Evolutionary conservation across 2,888 invertebrate species (phyloP).

Genomic region (Andrena bicolor): DNA sequence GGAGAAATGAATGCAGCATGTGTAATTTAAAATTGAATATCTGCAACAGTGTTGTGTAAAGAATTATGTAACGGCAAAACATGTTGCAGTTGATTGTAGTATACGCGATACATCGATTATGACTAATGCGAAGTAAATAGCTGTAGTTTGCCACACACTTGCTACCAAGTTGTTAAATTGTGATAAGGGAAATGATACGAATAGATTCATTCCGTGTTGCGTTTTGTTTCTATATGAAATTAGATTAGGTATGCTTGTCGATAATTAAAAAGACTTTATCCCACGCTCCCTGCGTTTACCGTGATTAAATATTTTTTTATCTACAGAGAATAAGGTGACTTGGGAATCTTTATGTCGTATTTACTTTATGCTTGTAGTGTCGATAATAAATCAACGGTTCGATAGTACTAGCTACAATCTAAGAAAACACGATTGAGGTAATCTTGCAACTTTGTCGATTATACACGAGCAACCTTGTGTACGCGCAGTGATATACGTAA

Average conservation of each 20-base stretch:
- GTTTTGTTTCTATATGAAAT: not conserved
- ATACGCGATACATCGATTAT: not conserved
- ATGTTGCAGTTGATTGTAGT: not conserved
- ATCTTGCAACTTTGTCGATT: slow-evolving; percentile 13
- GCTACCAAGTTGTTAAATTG: not conserved
- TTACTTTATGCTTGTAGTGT: slow-evolving; percentile 8
- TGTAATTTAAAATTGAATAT: not conserved
- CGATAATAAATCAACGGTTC: slow-evolving; percentile 22
- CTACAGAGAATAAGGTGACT: slow-evolving; percentile 17
- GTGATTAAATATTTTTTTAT: slow-evolving; percentile 19
- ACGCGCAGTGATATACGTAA: not conserved
- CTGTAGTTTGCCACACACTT: too few relatives aligned
- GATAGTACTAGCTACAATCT: slow-evolving; percentile 18
- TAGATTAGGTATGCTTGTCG: not conserved
- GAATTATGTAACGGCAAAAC: not conserved
- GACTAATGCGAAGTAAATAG: not conserved
- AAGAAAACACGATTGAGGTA: not conserved
- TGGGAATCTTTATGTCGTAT: slow-evolving; percentile 23
- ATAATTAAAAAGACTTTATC: not conserved
- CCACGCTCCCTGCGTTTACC: not conserved
- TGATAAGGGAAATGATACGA: not conserved
- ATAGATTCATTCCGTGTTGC: not conserved
- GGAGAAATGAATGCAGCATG: not conserved
- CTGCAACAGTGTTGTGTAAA: not conserved
- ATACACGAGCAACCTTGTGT: slow-evolving; percentile 4